A percentile compares a stretch with the other conserved stretches of the same genome.
phyloP scores from a whole-genome alignment of 2,113 vertebrate genomes.

The Cettia cetti region DNA sequence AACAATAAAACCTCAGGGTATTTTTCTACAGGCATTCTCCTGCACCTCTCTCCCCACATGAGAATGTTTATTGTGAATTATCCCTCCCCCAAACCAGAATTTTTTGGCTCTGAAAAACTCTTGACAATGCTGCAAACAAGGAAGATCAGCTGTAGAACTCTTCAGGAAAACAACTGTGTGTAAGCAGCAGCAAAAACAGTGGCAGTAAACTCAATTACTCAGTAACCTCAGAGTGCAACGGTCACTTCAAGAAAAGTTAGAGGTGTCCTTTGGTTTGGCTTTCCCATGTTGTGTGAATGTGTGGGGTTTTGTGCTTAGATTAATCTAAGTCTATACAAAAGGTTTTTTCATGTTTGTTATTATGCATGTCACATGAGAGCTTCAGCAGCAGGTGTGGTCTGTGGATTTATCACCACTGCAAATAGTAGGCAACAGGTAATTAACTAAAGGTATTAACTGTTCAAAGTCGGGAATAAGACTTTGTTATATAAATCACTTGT shows the following conservation, averaged over 20 bases:
- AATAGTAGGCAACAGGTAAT: neutral
- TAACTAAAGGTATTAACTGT: neutral
- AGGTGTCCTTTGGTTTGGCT: neutral
- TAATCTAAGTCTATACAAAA: neutral
- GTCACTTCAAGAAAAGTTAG: neutral
- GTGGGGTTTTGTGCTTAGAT: neutral
- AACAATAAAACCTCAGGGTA: neutral
- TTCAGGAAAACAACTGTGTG: neutral
- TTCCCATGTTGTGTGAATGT: neutral
- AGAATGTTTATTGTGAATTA: neutral
- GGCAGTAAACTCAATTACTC: neutral
- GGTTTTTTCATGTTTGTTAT: neutral
- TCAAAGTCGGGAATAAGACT: neutral
- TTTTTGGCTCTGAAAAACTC: neutral
- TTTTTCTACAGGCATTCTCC: neutral
- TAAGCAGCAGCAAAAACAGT: neutral
- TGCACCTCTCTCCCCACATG: neutral
- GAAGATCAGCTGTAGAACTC: neutral
- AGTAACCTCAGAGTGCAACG: neutral
- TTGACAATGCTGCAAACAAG: neutral
- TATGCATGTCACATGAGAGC: rapidly evolving
- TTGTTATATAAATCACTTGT: neutral
- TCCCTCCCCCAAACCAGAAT: neutral
- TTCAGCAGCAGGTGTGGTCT: neutral
- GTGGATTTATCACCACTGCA: neutral